Percentiles rank a stretch among this genome's conserved stretches.
phyloP scores from a whole-genome alignment of 2,113 vertebrate species.

The Eubucco bourcierii region DNA sequence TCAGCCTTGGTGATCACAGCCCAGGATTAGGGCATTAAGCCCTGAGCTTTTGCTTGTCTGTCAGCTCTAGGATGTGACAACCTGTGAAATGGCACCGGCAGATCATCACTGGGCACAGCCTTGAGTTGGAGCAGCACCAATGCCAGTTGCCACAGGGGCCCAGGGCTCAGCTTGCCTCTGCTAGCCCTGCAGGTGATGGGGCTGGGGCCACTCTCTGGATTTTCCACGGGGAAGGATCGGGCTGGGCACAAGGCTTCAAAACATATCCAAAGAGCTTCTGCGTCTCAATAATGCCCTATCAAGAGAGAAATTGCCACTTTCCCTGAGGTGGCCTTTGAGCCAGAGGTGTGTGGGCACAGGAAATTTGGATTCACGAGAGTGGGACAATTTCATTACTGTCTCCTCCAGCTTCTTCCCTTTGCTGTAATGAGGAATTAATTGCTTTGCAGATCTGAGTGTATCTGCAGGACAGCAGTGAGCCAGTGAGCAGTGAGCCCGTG shows the following conservation, averaged over 20 bases:
- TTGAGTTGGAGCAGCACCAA: neutral
- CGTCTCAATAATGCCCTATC: constrained; percentile 16
- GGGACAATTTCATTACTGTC: constrained; percentile 57
- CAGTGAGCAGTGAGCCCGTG: constrained; percentile 1
- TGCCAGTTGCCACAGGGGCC: neutral
- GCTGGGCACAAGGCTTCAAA: neutral
- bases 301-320: constrained; percentile 64
- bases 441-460: constrained; percentile 9
- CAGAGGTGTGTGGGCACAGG: neutral
- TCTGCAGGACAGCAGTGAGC: neutral
- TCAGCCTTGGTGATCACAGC: neutral
- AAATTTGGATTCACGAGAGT: constrained; percentile 62
- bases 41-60: rapidly evolving
- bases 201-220: neutral
- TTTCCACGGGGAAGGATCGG: neutral
- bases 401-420: constrained; percentile 38
- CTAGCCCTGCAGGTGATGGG: rapidly evolving
- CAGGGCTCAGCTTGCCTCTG: rapidly evolving
- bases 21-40: too few species aligned
- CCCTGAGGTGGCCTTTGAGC: neutral
- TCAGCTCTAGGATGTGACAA: neutral
- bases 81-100: neutral
- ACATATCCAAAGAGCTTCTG: neutral
- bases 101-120: neutral
- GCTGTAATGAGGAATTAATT: constrained; percentile 50